Base-by-base conservation (phyloP, 2,888 invertebrate species). In the Muscina levida region DNA sequence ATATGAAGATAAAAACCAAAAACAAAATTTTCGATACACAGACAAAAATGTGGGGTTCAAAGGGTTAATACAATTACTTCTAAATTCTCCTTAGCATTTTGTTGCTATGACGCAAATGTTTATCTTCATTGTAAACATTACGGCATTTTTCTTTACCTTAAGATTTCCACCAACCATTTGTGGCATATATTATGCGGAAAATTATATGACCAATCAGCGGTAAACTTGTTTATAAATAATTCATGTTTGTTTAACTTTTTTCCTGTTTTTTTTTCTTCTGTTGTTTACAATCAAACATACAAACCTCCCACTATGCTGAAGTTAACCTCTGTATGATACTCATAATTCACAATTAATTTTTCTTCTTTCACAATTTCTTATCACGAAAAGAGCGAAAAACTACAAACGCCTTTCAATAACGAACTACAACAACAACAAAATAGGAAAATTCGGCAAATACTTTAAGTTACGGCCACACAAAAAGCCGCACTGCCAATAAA, bases 311-410 rank as follows among this genome's bases (percentile, higher is more conserved):
- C 72, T 65, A 77, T 65, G 77, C 67, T 75, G n/a, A n/a, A n/a
- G n/a, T n/a, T 81, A 81, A 81, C 81, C 81, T 74, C 72, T 67
- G 39, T n/a, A n/a, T 72, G 62, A 56, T 75, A 75, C 74, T 77
- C 74, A 81, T 81, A 81, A 77, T 68, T 81, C 72, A 77, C 72
- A 77, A 77, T 77, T 77, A 77, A 68, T 68, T 77, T 80, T 77
- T 77, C 71, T 56, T 67, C 46, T 13, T 37, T 3, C 42, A 24
- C 10, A 22, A 46, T 56, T 70, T 77, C 66, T 71, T 77, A 76
- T 39, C 48, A 31, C 67, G 67, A 77, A 74, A 39, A 10, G 62
- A 71, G 17, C 15, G 15, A 77, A 80, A 77, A 73, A 26, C 11
- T 48, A 44, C 70, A 70, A 80, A 71, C 73, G 77, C 80, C 70